Percentiles rank a stretch among this genome's conserved stretches.
Conservation (phyloP, 2,888 invertebrate genomes). For the Dynastes maya region DNA sequence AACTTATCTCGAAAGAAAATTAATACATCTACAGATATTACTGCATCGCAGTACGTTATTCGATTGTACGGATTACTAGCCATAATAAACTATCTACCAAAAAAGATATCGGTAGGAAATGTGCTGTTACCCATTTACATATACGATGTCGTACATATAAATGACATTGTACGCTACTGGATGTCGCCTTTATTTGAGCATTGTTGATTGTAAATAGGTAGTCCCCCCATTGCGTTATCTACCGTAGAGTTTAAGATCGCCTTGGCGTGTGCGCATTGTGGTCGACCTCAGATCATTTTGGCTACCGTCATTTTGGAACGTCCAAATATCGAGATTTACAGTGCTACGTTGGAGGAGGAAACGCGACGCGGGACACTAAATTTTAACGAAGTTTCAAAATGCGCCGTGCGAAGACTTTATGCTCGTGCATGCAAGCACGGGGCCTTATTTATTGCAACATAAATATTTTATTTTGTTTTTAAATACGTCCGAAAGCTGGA, state of each 20-base stretch:
- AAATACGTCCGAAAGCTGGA: constrained; percentile 34
- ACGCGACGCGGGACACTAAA: constrained; percentile 19
- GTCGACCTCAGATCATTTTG: constrained; percentile 40
- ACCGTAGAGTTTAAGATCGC: constrained; percentile 9
- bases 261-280: constrained; percentile 38
- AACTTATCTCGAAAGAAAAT: background rate
- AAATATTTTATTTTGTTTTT: constrained; percentile 45
- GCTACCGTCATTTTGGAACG: constrained; percentile 37
- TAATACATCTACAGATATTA: background rate
- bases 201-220: constrained; percentile 31
- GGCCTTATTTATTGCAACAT: constrained; percentile 45
- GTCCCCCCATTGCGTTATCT: constrained; percentile 30
- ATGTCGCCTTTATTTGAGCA: constrained; percentile 30
- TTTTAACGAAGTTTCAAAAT: constrained; percentile 42
- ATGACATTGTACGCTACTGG: constrained; percentile 41
- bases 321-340: constrained; percentile 38
- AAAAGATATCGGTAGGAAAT: constrained; percentile 37
- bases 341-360: constrained; percentile 34
- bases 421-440: background rate
- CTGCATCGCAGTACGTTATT: background rate
- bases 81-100: constrained; percentile 45
- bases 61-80: constrained; percentile 35
- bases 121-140: constrained; percentile 41
- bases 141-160: constrained; percentile 38
- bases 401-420: constrained; percentile 22